Evolutionary conservation across 2,113 vertebrate species (phyloP), one percentile per base, ranked within the genome.

Genomic region (Hyperoodon ampullatus): DNA sequence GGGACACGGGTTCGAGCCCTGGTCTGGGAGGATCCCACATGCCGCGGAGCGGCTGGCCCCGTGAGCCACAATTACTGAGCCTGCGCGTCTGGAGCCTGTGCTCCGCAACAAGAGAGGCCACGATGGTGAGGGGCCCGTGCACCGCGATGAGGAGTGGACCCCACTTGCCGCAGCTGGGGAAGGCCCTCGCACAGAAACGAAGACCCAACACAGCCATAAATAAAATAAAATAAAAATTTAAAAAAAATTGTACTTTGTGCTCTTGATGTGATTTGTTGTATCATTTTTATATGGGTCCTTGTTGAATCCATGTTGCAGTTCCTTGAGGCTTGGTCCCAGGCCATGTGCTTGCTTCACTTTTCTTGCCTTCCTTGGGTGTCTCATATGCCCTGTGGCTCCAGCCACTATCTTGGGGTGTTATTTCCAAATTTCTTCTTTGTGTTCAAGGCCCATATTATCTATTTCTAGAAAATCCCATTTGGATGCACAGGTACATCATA

Each of bases 381-480:
- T 63, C 30, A 7, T 26, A 72, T 7, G 24, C 53, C 16, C 47
- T 0, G 10, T 66, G 80, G 15, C 33, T 94, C 65, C 8, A 81
- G 44, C 15, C 19, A 14, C 39, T 71, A 0, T 70, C 13, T 86
- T 93, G 18, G 82, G 53, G 14, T 87, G 24, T 91, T 93, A 89
- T 65, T 86, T 88, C 77, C 78, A 85, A 71, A 85, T 50, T 15
- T 75, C 61, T 82, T 85, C 13, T 35, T 63, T 91, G 14, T 85
- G 61, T 70, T 92, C 6, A 55, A 55, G 53, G 60, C 24, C 15
- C 15, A 3, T 80, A 39, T 80, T 88, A 84, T 39, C 6, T 75
- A 13, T 60, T 91, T 91, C 77, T 91, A 53, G 71, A 47, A n/a
- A 93, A n/a, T 80, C 71, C 66, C n/a, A 21, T 75, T 90, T 90